These are phyloP conservation scores for Dendrolimus houi DNA, from an alignment of 2,888 invertebrate genomes.

Conservation along the genomic window DNA sequence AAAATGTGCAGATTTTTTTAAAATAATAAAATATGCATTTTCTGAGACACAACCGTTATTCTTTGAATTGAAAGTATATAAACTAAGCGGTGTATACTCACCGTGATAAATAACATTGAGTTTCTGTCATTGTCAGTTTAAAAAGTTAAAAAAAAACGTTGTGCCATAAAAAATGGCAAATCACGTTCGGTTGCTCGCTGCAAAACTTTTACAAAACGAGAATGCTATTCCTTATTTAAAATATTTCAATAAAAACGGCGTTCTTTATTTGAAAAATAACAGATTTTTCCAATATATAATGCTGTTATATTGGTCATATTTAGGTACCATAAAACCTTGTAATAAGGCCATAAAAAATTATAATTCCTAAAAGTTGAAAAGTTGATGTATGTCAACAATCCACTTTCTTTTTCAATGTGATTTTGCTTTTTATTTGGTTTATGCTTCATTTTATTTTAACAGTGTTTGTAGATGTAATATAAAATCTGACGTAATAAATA, in stretches of 20 bases:
- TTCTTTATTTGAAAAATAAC: too few species aligned
- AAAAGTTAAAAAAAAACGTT: background rate
- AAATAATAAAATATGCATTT: too few species aligned
- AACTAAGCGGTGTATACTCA: slow-evolving; percentile 10
- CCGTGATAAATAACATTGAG: slow-evolving; percentile 6
- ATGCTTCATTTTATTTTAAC: too few species aligned
- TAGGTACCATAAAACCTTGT: background rate
- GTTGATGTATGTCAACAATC: background rate
- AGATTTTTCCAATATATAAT: too few species aligned
- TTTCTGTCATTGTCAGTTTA: background rate
- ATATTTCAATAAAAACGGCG: background rate
- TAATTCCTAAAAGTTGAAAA: background rate
- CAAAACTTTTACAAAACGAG: background rate
- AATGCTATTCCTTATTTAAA: background rate
- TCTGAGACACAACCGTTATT: slow-evolving; percentile 13
- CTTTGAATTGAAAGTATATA: slow-evolving; percentile 18
- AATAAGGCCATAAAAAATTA: background rate
- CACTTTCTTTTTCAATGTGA: background rate
- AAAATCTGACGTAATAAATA: too few species aligned
- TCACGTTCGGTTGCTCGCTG: background rate
- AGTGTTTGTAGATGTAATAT: too few species aligned
- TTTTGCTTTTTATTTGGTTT: background rate
- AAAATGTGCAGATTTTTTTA: too few species aligned
- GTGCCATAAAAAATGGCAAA: too few species aligned
- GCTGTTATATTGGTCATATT: too few species aligned